These are phyloP conservation scores for Patella caerulea DNA, from an alignment of 2,888 invertebrate genomes.

Conservation along the genomic window DNA sequence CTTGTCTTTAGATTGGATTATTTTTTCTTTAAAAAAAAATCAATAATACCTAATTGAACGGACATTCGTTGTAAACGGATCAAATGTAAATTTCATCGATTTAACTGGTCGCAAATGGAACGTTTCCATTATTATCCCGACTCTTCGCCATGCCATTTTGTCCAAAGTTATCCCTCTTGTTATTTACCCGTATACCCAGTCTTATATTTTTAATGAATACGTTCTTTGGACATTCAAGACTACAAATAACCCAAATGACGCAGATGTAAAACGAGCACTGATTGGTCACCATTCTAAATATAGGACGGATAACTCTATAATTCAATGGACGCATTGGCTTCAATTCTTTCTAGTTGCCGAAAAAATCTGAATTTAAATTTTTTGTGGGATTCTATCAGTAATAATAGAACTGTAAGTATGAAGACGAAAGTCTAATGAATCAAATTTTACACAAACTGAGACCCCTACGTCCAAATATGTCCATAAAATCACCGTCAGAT, in stretches of 20 bases:
- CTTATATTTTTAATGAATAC: too few species aligned
- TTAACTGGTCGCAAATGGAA: slow-evolving; percentile 41
- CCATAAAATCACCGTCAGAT: too few species aligned
- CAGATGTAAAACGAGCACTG: neutral
- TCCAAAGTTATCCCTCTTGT: neutral
- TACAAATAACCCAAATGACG: too few species aligned
- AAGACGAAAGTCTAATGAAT: neutral
- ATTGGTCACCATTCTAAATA: slow-evolving; percentile 19
- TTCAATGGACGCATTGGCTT: slow-evolving; percentile 59
- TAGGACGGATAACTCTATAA: slow-evolving; percentile 34
- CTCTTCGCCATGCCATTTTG: slow-evolving; percentile 14
- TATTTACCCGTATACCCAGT: too few species aligned
- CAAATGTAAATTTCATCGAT: slow-evolving; percentile 48
- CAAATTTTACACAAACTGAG: neutral
- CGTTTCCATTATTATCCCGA: slow-evolving; percentile 21
- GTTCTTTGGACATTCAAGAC: too few species aligned
- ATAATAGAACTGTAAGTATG: slow-evolving; percentile 28
- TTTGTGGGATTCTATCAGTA: slow-evolving; percentile 53
- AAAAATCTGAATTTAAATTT: slow-evolving; percentile 59
- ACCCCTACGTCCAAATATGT: too few species aligned
- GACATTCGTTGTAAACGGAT: slow-evolving; percentile 44
- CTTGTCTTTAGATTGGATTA: too few species aligned
- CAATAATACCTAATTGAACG: slow-evolving; percentile 43
- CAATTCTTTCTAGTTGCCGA: slow-evolving; percentile 59
- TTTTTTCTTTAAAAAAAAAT: too few species aligned